Percentiles rank a stretch among this genome's conserved stretches.
phyloP scores from a whole-genome alignment of 2,888 invertebrate species.

The Drosophila tanythrix region DNA sequence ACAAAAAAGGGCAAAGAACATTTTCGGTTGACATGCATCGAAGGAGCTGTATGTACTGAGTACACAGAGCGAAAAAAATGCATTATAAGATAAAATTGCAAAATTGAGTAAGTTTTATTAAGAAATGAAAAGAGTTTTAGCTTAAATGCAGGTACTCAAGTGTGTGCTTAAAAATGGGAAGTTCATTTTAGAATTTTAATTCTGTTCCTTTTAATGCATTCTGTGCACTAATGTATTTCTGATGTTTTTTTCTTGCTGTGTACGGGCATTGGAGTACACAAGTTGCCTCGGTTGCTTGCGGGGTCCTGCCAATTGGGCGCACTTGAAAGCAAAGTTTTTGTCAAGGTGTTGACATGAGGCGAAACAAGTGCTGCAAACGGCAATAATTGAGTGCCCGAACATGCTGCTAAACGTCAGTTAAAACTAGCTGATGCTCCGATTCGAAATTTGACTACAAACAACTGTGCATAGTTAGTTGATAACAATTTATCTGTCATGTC shows the following conservation, averaged over 20 bases:
- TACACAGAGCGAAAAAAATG: not conserved
- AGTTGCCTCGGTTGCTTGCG: slow-evolving; percentile 15
- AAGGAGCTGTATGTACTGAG: slow-evolving; percentile 28
- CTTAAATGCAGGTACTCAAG: too few relatives aligned
- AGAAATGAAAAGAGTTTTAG: not conserved
- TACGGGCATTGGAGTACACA: slow-evolving; percentile 10
- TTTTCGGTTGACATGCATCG: slow-evolving; percentile 65
- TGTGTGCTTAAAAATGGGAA: not conserved
- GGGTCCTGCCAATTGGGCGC: slow-evolving; percentile 48
- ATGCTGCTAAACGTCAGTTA: not conserved
- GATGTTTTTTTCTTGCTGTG: not conserved
- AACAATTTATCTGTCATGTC: not conserved
- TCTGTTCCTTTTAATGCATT: not conserved
- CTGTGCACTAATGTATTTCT: not conserved
- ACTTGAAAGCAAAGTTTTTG: slow-evolving; percentile 58
- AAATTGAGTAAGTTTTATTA: not conserved
- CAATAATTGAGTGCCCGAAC: slow-evolving; percentile 32
- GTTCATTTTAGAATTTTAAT: not conserved
- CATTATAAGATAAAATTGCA: not conserved
- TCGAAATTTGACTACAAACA: not conserved
- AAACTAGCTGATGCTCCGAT: not conserved
- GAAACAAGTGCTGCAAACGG: slow-evolving; percentile 14
- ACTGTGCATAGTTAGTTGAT: slow-evolving; percentile 8
- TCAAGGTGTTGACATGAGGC: slow-evolving; percentile 64
- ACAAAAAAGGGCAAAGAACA: slow-evolving; percentile 50